Percentiles rank a stretch among this genome's conserved stretches.
phyloP scores from a whole-genome alignment of 2,888 invertebrate genomes.

The Heterodera filipjevi region DNA sequence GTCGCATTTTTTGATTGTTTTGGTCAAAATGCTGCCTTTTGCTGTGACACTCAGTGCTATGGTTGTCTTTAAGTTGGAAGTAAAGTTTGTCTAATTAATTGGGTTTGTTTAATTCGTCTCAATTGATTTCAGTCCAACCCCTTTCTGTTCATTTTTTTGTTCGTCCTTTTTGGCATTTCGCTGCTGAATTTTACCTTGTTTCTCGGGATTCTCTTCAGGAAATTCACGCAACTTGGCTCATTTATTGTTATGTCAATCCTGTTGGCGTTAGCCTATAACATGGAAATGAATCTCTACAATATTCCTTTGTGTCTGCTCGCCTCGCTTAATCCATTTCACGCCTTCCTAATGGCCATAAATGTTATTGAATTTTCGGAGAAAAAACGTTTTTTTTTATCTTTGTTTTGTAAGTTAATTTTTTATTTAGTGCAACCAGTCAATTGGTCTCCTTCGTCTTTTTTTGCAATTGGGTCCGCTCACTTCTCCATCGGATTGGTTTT shows the following conservation, averaged over 20 bases:
- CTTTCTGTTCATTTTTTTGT: conserved; percentile 37
- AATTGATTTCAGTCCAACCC: conserved; percentile 39
- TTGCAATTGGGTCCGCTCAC: conserved; percentile 32
- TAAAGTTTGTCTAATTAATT: too few relatives aligned
- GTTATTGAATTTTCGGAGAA: conserved; percentile 50
- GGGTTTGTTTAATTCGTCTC: background rate
- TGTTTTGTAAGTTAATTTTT: too few relatives aligned
- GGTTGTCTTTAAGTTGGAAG: too few relatives aligned
- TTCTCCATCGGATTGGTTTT: conserved; percentile 54
- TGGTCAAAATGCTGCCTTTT: conserved; percentile 50
- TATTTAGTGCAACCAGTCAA: conserved; percentile 35
- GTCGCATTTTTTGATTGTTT: conserved; percentile 54
- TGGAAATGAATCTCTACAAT: conserved; percentile 8
- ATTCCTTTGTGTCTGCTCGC: conserved; percentile 40
- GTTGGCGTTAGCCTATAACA: background rate
- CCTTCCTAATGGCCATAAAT: conserved; percentile 47
- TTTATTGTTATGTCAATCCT: background rate
- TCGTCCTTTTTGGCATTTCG: conserved; percentile 37
- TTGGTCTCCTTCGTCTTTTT: conserved; percentile 42
- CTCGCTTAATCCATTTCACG: conserved; percentile 49
- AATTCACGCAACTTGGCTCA: background rate
- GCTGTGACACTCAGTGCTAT: conserved; percentile 48
- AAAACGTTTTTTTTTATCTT: conserved; percentile 36
- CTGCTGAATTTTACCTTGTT: conserved; percentile 34
- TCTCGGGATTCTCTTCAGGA: background rate